Evolutionary conservation across 2,113 vertebrate species (phyloP), one percentile per base, ranked within the genome.

Genomic region (Planiliza haematocheilus): DNA sequence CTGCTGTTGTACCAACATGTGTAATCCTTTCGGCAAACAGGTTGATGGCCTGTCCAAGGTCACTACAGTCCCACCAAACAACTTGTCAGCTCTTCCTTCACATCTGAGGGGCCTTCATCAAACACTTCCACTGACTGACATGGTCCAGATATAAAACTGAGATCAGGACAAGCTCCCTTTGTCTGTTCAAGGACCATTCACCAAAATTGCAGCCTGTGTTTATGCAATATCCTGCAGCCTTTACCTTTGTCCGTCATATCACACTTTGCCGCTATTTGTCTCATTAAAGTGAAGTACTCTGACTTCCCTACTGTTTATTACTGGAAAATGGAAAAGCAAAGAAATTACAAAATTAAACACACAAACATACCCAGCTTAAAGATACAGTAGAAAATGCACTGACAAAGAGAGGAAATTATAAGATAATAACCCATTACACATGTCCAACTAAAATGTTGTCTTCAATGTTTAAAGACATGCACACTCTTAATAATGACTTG

Each of bases 1-100:
- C 61, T 56, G 13, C 34, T 56, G 21, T 34, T 63, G 51, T 45
- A 36, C 3, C 48, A 51, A 41, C 37, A 72, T 18, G 48, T 66
- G 39, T 61, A 42, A 70, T 43, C 34, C 36, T 68, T 42, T 55
- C 3, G 38, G 24, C 58, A 59, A n/a, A 39, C 42, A 78, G 42
- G 37, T 42, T 59, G 61, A 38, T 51, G 38, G 50, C 24, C 43
- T 43, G 57, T 43, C 53, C 74, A 83, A 61, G 46, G 53, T 60
- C 24, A 4, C 53, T 14, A 42, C 37, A 42, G 42, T 69, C 59
- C 59, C 56, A 72, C 17, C 53, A 51, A 43, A 37, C 60, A 11
- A 36, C 17, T 30, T 13, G 38, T 52, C 21, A 36, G 14, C 24
- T 24, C 9, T 48, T 30, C 58, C 41, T 60, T 42, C 10, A 53